These are phyloP conservation scores for Mohoua ochrocephala DNA, from an alignment of 2,113 vertebrate genomes.

Conservation along the genomic window DNA sequence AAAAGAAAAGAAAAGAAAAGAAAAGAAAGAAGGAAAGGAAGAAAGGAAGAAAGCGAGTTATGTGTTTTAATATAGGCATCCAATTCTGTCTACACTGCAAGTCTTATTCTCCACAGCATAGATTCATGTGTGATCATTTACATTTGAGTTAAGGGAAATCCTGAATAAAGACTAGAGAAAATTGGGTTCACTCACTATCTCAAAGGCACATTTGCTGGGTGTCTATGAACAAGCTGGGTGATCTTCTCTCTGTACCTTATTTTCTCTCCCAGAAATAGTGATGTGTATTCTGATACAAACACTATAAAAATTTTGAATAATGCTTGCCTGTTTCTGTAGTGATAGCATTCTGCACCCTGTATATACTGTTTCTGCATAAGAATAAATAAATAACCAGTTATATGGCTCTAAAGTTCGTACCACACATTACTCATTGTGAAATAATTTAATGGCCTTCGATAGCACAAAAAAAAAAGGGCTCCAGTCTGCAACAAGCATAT, in stretches of 20 bases:
- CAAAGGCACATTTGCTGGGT: not conserved
- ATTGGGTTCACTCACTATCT: not conserved
- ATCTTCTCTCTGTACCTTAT: not conserved
- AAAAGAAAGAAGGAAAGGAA: fast-evolving
- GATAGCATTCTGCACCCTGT: not conserved
- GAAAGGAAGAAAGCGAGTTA: fast-evolving
- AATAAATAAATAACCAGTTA: not conserved
- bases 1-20: fast-evolving
- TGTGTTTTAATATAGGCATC: not conserved
- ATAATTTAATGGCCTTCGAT: not conserved
- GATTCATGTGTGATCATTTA: not conserved
- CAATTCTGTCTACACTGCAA: not conserved
- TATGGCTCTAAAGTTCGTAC: not conserved
- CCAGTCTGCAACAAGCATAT: not conserved
- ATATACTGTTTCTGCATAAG: not conserved
- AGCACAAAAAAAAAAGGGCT: not conserved
- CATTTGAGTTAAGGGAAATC: not conserved
- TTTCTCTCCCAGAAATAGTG: not conserved
- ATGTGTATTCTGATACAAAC: not conserved
- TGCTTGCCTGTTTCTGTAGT: not conserved
- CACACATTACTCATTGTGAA: not conserved
- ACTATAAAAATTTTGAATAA: not conserved
- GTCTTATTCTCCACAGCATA: not conserved
- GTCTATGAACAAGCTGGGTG: not conserved
- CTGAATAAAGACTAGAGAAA: not conserved